Percentiles rank a stretch among this genome's conserved stretches.
Evolutionary conservation across 2,888 invertebrate genomes (phyloP).

Genomic region (Anarsia innoxiella): DNA sequence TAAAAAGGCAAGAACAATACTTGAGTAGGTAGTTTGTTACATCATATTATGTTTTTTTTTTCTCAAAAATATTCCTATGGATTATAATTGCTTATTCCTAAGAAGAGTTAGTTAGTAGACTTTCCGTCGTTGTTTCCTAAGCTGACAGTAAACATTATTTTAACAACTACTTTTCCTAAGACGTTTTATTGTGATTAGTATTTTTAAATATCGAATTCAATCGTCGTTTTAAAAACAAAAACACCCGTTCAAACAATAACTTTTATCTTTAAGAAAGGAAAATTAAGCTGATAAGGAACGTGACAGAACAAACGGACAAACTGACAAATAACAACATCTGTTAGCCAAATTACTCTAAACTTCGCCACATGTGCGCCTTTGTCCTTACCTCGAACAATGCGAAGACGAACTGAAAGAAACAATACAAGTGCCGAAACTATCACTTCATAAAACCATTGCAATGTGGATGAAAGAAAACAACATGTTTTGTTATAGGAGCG

Average conservation of each 20-base stretch:
- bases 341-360: conserved; percentile 31
- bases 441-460: conserved; percentile 55
- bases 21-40: too few relatives aligned
- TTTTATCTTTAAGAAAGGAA: too few relatives aligned
- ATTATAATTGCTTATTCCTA: too few relatives aligned
- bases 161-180: too few relatives aligned
- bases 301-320: conserved; percentile 22
- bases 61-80: too few relatives aligned
- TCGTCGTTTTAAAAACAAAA: not conserved
- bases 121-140: too few relatives aligned
- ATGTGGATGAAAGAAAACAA: conserved; percentile 12
- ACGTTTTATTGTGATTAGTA: too few relatives aligned
- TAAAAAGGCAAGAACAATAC: too few relatives aligned
- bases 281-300: conserved; percentile 5
- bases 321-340: conserved; percentile 41
- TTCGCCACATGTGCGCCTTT: conserved; percentile 55
- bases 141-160: too few relatives aligned
- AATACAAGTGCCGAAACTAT: conserved; percentile 47
- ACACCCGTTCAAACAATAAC: too few relatives aligned
- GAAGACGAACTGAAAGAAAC: conserved; percentile 30
- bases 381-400: conserved; percentile 39
- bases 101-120: too few relatives aligned
- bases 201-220: not conserved
- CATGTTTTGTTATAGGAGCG: not conserved
- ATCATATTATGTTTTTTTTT: too few relatives aligned